Evolutionary conservation across 2,797 vertebrate species (phyloP), one percentile per base, ranked within the genome.

Genomic region (Ctenopoma multispine): DNA sequence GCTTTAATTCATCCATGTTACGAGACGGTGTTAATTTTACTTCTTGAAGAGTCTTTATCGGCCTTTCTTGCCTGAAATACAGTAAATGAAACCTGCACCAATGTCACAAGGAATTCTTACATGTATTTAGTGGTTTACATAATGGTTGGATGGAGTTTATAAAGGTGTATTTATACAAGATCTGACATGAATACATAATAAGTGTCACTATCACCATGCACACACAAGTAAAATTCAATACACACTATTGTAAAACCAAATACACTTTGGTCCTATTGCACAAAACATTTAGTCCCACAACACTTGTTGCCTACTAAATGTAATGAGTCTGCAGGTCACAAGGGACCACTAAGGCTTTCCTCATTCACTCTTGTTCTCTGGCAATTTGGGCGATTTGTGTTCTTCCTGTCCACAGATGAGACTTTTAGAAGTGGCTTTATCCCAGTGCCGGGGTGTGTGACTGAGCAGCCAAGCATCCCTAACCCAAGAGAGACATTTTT

Each of bases 391-490:
- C 66, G 69, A 48, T 84, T 79, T 77, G 68, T 83, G 67, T 38
- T 62, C 48, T 85, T 87, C 75, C 85, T 75, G 61, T 82, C 24
- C 66, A 46, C 40, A 75, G 74, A 83, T 83, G 70, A 83, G 66
- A 44, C 55, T 53, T 65, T 74, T 23, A 77, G 55, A 70, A 73
- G 69, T 74, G 73, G 41, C 71, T 84, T 87, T 79, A 73, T 85
- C 49, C 43, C 23, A 40, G 61, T 0, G 4, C 68, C 58, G 36
- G 51, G 65, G 60, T 38, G 72, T 80, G 79, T 75, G 77, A 80
- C 77, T 24, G 77, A 77, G 77, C 69, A 79, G 66, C 66, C 57
- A 72, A 63, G 69, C 73, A 36, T 79, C 56, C 7, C 29, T 38
- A 46, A 23, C 50, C 54, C 47, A 31, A 21, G 36, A 64, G 46